Evolutionary conservation across 2,797 vertebrate species (phyloP).

Genomic region (Danio choprae): DNA sequence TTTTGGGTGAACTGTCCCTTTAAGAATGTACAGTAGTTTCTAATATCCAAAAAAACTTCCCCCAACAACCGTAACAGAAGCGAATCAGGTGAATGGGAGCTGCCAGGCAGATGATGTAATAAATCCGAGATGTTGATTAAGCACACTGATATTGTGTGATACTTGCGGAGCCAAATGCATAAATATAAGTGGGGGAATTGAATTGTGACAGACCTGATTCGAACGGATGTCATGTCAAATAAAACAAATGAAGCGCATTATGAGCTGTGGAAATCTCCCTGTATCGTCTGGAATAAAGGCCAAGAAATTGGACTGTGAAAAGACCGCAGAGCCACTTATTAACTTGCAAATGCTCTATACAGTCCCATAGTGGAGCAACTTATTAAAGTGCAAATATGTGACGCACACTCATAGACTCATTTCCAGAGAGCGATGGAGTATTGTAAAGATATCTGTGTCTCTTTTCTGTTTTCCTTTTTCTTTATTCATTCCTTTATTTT

Average conservation of each 20-base stretch:
- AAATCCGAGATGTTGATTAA: slow-evolving; percentile 65
- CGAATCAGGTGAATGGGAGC: background rate
- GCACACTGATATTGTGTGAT: slow-evolving; percentile 60
- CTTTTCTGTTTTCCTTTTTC: slow-evolving; percentile 13
- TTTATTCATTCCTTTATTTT: slow-evolving; percentile 14
- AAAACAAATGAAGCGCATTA: slow-evolving; percentile 70
- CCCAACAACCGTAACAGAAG: background rate
- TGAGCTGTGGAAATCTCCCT: slow-evolving; percentile 62
- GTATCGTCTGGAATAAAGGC: slow-evolving; percentile 47
- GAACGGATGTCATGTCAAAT: slow-evolving; percentile 69
- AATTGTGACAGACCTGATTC: slow-evolving; percentile 62
- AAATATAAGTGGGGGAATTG: slow-evolving; percentile 57
- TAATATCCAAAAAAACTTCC: background rate
- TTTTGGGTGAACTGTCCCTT: background rate
- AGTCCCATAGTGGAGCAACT: slow-evolving; percentile 56
- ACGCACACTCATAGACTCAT: slow-evolving; percentile 40
- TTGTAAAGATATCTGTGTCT: slow-evolving; percentile 20
- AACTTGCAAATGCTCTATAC: slow-evolving; percentile 60
- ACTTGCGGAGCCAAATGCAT: slow-evolving; percentile 57
- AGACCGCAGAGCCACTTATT: slow-evolving; percentile 61
- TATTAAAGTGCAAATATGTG: slow-evolving; percentile 67
- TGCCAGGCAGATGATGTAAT: slow-evolving; percentile 42
- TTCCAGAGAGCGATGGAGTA: slow-evolving; percentile 11
- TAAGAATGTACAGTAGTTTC: background rate
- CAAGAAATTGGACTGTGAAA: slow-evolving; percentile 57